Evolutionary conservation across 2,113 vertebrate genomes (phyloP).

Genomic region (Illadopsis cleaveri): DNA sequence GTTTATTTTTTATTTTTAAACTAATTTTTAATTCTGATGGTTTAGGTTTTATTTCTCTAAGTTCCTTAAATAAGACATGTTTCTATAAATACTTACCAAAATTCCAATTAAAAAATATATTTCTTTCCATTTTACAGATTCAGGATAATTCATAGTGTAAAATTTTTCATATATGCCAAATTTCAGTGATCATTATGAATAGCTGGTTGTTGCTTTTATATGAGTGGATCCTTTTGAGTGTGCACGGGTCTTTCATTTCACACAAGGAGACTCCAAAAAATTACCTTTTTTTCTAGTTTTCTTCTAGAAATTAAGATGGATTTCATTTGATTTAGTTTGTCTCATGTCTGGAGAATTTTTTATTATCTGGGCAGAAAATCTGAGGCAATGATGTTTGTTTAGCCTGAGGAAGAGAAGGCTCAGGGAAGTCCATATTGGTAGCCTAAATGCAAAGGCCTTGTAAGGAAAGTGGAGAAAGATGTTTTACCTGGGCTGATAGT

Average conservation of each 20-base stretch:
- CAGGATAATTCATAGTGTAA: background rate
- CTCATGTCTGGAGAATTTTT: background rate
- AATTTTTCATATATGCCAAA: background rate
- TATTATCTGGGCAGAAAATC: background rate
- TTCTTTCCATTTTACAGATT: background rate
- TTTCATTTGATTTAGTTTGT: background rate
- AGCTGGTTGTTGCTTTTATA: background rate
- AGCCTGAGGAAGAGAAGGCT: background rate
- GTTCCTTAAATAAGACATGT: background rate
- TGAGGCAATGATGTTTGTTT: background rate
- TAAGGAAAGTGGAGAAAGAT: background rate
- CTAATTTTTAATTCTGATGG: background rate
- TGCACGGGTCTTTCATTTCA: background rate
- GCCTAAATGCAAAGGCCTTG: fast-evolving
- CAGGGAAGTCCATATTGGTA: background rate
- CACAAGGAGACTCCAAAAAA: background rate
- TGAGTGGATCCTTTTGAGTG: background rate
- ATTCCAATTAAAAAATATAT: background rate
- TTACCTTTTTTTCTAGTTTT: background rate
- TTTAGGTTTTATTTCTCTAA: background rate
- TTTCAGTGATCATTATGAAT: background rate
- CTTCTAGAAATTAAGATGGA: background rate
- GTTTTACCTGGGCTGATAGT: background rate
- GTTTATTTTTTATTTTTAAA: background rate
- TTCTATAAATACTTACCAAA: background rate